Base-by-base conservation (phyloP, 2,888 invertebrate species). In the Drosophila formosana region DNA sequence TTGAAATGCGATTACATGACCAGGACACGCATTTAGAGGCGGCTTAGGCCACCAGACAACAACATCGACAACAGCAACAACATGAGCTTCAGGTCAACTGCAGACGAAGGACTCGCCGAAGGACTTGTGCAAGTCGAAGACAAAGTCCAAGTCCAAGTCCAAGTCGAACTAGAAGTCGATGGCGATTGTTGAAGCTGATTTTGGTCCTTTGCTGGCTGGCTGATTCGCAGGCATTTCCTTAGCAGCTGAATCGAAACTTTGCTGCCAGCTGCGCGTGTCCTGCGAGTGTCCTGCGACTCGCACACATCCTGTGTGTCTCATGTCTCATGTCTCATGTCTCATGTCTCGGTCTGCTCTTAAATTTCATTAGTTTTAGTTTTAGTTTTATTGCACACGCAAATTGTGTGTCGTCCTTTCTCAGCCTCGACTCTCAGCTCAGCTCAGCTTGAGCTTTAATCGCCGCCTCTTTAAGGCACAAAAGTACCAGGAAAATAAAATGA, bases 1-100 rank as follows among this genome's bases (percentile, higher is more conserved):
- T 88, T 89, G 90, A 90, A 91, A 91, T 91, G 84, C 90, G 91
- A 91, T 91, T 91, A 91, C 91, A 91, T 84, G 89, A 91, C 91
- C 91, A 90, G 84, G 80, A 91, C 91, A 91, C 85, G 86, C 87
- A 90, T 82, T 90, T 83, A 84, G 85, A 79, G 78, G 74, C 75
- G 83, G 80, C 90, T 90, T 91, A 90, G 56, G 57, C 62, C 51
- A 73, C 25, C 34, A 47, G 57, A 65, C 61, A 57, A 61, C 55
- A 53, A 51, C 37, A 63, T 9, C 18, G 50, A 26, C 13, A 45
- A 13, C 4, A 37, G 7, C 11, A 28, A 18, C 43, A 34, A 8
- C 45, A 50, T 9, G n/a, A 30, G 67, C 32, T 32, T 51, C 85
- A 72, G 88, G 86, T 83, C 82, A 85, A 85, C 64, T 65, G 75